Evolutionary conservation across 2,113 vertebrate species (phyloP).

Genomic region (Dicaeum eximium): DNA sequence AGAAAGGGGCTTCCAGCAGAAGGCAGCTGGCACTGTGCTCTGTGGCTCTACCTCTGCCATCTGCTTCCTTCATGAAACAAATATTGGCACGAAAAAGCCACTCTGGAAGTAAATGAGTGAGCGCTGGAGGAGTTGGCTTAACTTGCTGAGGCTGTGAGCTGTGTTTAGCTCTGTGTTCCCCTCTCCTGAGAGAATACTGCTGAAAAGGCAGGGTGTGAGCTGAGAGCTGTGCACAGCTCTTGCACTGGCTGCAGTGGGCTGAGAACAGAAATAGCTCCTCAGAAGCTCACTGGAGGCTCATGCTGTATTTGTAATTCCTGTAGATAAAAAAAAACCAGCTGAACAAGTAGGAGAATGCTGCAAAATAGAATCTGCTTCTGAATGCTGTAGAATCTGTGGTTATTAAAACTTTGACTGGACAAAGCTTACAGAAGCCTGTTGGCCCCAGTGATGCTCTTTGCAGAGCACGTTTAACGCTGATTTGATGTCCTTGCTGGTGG

Average conservation of each 20-base stretch:
- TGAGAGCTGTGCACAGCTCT: not conserved
- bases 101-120: not conserved
- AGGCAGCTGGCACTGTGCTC: constrained; percentile 17
- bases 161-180: fast-evolving
- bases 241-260: not conserved
- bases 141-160: not conserved
- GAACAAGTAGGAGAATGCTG: not conserved
- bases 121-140: not conserved
- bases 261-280: constrained; percentile 15
- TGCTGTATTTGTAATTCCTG: not conserved
- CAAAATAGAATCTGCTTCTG: not conserved
- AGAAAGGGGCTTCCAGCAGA: constrained; percentile 12
- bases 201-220: not conserved
- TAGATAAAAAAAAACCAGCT: not conserved
- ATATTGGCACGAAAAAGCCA: not conserved
- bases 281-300: not conserved
- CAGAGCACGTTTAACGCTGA: not conserved
- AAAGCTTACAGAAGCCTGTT: not conserved
- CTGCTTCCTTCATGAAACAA: not conserved
- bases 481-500: not conserved
- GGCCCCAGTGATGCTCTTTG: not conserved
- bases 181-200: not conserved
- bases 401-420: not conserved
- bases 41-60: constrained; percentile 42
- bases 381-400: not conserved